Percentiles rank a stretch among this genome's conserved stretches.
Evolutionary conservation across 2,888 invertebrate genomes (phyloP).

Genomic region (Tipula helvola): DNA sequence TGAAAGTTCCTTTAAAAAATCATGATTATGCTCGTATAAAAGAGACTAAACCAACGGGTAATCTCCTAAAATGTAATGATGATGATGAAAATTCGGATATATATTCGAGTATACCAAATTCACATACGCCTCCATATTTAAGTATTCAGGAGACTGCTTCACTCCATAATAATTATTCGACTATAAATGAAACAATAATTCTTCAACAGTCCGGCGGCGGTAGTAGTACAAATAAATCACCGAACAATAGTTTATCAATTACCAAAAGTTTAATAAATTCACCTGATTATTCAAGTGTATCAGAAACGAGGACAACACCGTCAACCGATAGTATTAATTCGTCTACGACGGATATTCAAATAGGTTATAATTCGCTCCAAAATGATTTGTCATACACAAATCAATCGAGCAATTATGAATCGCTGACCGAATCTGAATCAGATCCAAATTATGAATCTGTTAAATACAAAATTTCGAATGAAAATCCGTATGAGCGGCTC

Average conservation of each 20-base stretch:
- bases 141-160: conserved; percentile 9
- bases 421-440: conserved; percentile 64
- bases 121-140: conserved; percentile 10
- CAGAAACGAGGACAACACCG: conserved; percentile 19
- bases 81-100: conserved; percentile 21
- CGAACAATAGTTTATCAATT: conserved; percentile 25
- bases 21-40: conserved; percentile 33
- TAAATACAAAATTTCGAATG: conserved; percentile 52
- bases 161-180: conserved; percentile 16
- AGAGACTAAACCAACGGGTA: conserved; percentile 23
- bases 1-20: conserved; percentile 23
- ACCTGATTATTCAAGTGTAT: conserved; percentile 28
- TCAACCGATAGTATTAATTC: conserved; percentile 28
- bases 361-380: conserved; percentile 35
- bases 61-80: conserved; percentile 10
- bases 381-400: conserved; percentile 24
- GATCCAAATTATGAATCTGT: conserved; percentile 79
- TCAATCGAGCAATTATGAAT: conserved; percentile 58
- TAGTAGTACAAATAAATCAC: not conserved
- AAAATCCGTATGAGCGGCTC: conserved; percentile 55
- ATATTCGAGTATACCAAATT: conserved; percentile 20
- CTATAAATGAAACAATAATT: conserved; percentile 23
- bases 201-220: conserved; percentile 24
- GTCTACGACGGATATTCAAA: not conserved
- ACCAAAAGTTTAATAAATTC: conserved; percentile 19